Conservation (phyloP, 2,888 invertebrate genomes). For the Limnephilus marmoratus region DNA sequence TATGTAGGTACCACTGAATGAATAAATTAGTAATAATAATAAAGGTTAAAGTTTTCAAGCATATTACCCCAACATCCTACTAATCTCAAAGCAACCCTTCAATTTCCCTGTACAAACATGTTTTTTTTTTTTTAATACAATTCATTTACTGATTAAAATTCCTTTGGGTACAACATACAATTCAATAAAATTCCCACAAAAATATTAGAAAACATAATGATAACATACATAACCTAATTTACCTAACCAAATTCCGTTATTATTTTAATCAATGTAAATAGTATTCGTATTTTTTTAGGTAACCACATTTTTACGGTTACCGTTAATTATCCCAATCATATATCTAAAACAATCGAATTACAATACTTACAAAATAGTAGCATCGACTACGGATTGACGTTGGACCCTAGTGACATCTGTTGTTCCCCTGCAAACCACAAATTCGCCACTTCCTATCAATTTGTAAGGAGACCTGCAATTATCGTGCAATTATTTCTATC, state of each 20-base stretch:
- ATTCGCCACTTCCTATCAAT: constrained; percentile 12
- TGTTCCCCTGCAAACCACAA: constrained; percentile 8
- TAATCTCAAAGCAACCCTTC: too few species aligned
- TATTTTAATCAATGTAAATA: not conserved
- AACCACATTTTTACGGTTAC: not conserved
- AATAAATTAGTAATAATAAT: too few species aligned
- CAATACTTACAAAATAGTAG: not conserved
- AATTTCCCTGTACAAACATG: too few species aligned
- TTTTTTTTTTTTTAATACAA: too few species aligned
- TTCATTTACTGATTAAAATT: too few species aligned
- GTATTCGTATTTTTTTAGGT: not conserved
- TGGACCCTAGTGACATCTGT: not conserved
- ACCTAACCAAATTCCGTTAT: not conserved
- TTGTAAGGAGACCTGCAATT: not conserved
- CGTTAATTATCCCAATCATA: not conserved
- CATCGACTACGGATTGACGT: not conserved
- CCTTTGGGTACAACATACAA: not conserved
- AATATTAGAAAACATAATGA: too few species aligned
- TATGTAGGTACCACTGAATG: too few species aligned
- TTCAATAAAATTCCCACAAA: too few species aligned
- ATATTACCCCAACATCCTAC: too few species aligned
- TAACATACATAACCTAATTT: too few species aligned
- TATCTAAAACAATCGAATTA: not conserved
- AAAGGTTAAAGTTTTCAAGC: too few species aligned
- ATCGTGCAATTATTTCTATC: not conserved